Evolutionary conservation across 2,797 vertebrate species (phyloP), one percentile per base, ranked within the genome.

Genomic region (Gymnothorax javanicus): DNA sequence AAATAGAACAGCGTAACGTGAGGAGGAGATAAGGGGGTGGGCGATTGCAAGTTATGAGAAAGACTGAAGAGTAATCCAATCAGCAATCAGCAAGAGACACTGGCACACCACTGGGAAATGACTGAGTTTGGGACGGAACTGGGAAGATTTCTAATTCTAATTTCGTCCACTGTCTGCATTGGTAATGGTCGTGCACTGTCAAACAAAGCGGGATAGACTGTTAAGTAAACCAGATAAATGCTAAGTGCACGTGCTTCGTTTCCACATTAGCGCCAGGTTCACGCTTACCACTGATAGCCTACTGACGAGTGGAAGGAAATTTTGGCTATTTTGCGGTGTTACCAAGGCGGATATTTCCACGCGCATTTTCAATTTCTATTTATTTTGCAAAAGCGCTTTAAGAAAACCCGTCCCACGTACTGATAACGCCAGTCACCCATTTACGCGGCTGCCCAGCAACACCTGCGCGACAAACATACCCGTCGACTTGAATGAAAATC

Each of bases 21-120:
- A 91, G 82, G 91, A 85, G 86, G 90, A 69, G 62, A 52, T 67
- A 79, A 54, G 83, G 82, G 83, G 69, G 2, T 86, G 82, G 87
- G 86, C 88, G 62, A 67, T 62, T 84, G 57, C 59, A 84, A 33
- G 60, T 84, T 15, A 84, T 54, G 82, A 84, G 77, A 77, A 71
- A 86, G 88, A 88, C 79, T 85, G 75, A 23, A 64, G 27, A 82
- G 82, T 75, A 43, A 84, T 81, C 85, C 77, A 84, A 88, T 89
- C 90, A 88, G 87, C 89, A 89, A 58, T 83, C 79, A 59, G 87
- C 83, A 56, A 87, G 11, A 82, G 33, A 83, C 8, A 4, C 43
- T 20, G 84, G 58, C 1, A 59, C 62, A 84, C 83, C 2, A 50
- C 12, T 25, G 82, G 79, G 83, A 75, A 62, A 83, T 33, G 43